These are phyloP conservation scores for Calyptomena viridis DNA, from an alignment of 2,113 vertebrate genomes.

Conservation along the genomic window DNA sequence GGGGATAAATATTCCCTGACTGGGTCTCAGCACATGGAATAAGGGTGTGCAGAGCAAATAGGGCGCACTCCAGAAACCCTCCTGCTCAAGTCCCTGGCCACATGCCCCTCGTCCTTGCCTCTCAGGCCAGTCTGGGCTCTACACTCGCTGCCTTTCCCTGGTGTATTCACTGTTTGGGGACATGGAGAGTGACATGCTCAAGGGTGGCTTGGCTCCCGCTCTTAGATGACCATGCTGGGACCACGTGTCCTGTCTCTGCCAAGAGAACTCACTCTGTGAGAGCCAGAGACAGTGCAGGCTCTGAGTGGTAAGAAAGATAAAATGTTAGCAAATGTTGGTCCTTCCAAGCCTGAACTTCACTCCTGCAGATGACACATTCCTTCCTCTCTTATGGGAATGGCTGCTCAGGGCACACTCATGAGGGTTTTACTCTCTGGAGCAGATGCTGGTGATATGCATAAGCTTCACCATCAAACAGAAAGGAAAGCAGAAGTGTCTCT, in stretches of 20 bases:
- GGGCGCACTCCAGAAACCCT: neutral
- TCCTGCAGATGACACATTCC: neutral
- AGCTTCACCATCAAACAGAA: neutral
- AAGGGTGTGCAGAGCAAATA: neutral
- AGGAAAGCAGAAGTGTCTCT: neutral
- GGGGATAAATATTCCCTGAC: neutral
- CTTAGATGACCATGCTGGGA: neutral
- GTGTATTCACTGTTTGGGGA: neutral
- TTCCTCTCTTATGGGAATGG: neutral
- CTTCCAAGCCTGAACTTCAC: neutral
- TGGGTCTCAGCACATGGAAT: neutral
- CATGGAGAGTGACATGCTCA: fast-evolving
- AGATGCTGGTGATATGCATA: neutral
- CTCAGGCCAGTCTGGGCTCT: neutral
- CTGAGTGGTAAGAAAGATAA: neutral
- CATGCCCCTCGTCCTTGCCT: neutral
- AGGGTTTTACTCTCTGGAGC: neutral
- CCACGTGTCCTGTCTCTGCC: neutral
- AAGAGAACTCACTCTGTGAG: neutral
- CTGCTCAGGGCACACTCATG: neutral
- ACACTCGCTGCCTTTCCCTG: neutral
- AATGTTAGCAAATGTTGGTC: neutral
- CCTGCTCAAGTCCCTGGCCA: neutral
- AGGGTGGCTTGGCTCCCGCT: neutral
- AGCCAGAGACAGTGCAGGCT: neutral